Conservation (phyloP, 1,140 invertebrate genomes). For the Teleopsis dalmanni region DNA sequence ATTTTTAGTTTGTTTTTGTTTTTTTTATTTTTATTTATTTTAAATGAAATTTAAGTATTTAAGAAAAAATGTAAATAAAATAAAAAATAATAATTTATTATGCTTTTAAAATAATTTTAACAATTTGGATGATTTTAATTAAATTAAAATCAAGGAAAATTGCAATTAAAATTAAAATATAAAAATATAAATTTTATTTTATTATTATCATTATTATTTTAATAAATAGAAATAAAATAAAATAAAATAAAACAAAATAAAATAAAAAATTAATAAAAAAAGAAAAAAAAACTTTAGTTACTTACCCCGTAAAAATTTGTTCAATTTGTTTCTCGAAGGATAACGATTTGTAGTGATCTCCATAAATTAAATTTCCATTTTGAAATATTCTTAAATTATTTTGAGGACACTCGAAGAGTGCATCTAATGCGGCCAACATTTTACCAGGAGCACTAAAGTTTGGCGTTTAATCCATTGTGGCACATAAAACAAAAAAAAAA, state of each 20-base stretch:
- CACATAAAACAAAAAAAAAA: background rate
- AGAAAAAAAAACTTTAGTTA: background rate
- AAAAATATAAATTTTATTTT: too few relatives aligned
- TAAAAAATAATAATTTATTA: too few relatives aligned
- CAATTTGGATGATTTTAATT: too few relatives aligned
- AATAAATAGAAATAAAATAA: background rate
- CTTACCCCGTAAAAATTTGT: constrained; percentile 36
- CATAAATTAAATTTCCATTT: constrained; percentile 53
- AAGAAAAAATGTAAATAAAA: too few relatives aligned
- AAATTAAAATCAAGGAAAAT: too few relatives aligned
- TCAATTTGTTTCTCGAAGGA: constrained; percentile 10
- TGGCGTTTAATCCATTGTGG: background rate
- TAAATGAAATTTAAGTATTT: too few relatives aligned
- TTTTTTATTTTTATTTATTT: background rate
- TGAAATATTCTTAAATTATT: constrained; percentile 63
- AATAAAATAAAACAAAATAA: background rate
- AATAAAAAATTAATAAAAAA: too few relatives aligned
- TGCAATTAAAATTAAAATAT: too few relatives aligned
- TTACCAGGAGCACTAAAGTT: constrained; percentile 37
- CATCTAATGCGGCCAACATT: constrained; percentile 52
- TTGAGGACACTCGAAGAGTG: constrained; percentile 56
- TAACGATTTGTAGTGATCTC: constrained; percentile 33
- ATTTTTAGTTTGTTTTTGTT: constrained; percentile 29
- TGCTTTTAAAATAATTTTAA: too few relatives aligned
- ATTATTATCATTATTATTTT: too few relatives aligned